These are phyloP conservation scores for Phyllostomus hastatus DNA, from an alignment of 2,113 vertebrate species.

Conservation along the genomic window DNA sequence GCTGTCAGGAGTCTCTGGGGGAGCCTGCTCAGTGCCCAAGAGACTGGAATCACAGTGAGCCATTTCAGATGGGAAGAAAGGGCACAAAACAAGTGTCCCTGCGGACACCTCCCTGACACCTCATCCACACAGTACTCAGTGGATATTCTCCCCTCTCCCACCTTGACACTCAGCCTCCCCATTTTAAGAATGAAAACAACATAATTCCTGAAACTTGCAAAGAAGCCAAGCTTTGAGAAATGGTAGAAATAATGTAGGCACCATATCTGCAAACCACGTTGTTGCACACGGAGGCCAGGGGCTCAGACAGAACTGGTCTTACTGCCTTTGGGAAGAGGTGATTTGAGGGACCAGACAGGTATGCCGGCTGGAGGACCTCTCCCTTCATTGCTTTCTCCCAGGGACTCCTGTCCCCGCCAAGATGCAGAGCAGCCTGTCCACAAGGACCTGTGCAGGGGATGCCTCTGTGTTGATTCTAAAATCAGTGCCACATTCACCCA, in stretches of 20 bases:
- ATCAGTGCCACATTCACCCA: background rate
- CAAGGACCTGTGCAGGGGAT: background rate
- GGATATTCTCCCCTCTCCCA: background rate
- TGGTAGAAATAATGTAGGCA: background rate
- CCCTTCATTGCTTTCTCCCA: background rate
- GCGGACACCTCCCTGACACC: background rate
- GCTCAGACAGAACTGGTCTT: background rate
- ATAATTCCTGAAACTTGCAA: background rate
- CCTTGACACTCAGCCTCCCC: background rate
- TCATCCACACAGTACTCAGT: background rate
- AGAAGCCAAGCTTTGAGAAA: conserved; percentile 3
- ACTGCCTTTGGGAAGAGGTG: background rate
- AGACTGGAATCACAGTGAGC: background rate
- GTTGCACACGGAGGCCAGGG: background rate
- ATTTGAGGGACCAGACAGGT: background rate
- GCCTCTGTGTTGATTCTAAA: background rate
- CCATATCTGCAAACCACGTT: background rate
- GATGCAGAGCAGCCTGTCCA: background rate
- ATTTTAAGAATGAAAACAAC: background rate
- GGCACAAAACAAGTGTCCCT: background rate
- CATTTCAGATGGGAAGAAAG: background rate
- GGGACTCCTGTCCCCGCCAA: background rate
- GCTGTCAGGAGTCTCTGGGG: background rate
- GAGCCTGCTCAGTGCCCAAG: background rate
- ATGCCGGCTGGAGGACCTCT: background rate